Evolutionary conservation across 2,113 vertebrate genomes (phyloP).

Genomic region (Falcunculus frontatus): DNA sequence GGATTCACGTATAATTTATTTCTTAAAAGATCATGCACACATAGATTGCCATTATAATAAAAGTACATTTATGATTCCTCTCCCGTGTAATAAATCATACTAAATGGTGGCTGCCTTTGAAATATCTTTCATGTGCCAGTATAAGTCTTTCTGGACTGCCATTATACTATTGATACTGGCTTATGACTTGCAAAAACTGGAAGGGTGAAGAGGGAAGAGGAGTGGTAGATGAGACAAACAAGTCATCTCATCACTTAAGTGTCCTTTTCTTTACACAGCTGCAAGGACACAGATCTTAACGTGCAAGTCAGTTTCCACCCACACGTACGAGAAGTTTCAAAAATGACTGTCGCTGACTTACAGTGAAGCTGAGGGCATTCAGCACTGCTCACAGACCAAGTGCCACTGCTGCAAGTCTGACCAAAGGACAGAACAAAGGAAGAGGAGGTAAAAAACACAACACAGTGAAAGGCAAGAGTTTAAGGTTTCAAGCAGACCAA

Average conservation of each 20-base stretch:
- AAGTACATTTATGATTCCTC: not conserved
- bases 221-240: not conserved
- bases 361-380: not conserved
- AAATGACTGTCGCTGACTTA: not conserved
- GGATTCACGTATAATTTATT: not conserved
- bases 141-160: not conserved
- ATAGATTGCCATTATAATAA: not conserved
- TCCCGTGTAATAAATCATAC: not conserved
- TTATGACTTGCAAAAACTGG: not conserved
- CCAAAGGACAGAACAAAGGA: not conserved
- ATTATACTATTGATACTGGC: not conserved
- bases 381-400: not conserved
- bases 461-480: not conserved
- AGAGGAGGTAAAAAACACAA: not conserved
- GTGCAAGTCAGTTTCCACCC: not conserved
- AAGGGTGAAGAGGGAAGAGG: not conserved
- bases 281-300: not conserved
- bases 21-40: not conserved
- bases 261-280: not conserved
- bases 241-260: not conserved
- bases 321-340: not conserved
- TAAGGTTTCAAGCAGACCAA: not conserved
- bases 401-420: not conserved
- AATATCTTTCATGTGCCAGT: not conserved
- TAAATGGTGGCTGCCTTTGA: not conserved